Conservation (phyloP, 2,797 vertebrate species). For the Pseudochromis fuscus region DNA sequence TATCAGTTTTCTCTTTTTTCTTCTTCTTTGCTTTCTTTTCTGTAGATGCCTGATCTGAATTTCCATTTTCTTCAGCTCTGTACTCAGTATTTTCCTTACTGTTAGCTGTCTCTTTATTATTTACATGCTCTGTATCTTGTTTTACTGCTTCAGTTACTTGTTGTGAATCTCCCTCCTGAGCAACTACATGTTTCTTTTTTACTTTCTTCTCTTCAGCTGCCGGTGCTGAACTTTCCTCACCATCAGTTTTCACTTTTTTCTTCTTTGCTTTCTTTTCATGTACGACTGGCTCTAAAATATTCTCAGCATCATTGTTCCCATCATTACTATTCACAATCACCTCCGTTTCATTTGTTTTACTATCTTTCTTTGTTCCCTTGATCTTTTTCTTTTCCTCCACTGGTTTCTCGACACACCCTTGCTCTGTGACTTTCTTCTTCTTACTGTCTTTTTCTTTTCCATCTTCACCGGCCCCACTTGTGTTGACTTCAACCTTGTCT, state of each 20-base stretch:
- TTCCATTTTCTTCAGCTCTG: too few species aligned
- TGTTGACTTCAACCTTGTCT: conserved; percentile 9
- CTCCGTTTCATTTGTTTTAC: neutral
- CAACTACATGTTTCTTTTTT: neutral
- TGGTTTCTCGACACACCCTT: conserved; percentile 11
- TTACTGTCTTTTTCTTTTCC: conserved; percentile 12
- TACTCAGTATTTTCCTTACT: neutral
- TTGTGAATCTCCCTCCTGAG: neutral
- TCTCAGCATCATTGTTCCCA: neutral
- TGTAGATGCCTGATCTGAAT: neutral
- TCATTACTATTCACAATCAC: neutral
- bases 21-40: conserved; percentile 20
- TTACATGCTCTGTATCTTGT: neutral
- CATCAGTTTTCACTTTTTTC: conserved; percentile 31
- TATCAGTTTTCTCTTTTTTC: neutral
- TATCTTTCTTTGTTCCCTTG: neutral
- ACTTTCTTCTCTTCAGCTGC: neutral
- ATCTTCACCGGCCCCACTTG: neutral
- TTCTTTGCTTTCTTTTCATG: conserved; percentile 61
- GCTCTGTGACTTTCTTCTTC: conserved; percentile 18
- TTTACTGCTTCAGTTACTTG: neutral
- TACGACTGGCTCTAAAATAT: conserved; percentile 6
- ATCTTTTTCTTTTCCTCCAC: conserved; percentile 31
- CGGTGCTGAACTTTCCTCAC: conserved; percentile 18
- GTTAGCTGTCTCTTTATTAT: conserved; percentile 4